Percentiles rank a stretch among this genome's conserved stretches.
phyloP scores from a whole-genome alignment of 2,888 invertebrate genomes.

The Caprella mutica region DNA sequence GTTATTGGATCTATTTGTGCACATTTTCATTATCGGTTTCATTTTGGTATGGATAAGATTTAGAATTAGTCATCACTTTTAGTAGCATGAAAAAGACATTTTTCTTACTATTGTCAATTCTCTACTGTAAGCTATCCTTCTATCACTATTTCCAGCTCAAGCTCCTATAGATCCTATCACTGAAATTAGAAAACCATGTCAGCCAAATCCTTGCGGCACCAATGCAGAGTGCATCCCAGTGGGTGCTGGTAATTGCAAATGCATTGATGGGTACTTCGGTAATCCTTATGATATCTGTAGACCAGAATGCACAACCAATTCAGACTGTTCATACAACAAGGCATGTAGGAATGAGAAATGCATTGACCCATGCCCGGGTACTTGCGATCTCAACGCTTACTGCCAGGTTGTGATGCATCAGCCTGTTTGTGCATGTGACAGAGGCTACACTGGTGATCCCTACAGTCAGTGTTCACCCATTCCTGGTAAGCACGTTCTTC shows the following conservation, averaged over 20 bases:
- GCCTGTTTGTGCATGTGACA: conserved; percentile 63
- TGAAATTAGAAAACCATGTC: conserved; percentile 52
- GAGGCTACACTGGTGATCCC: conserved; percentile 60
- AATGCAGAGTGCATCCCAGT: conserved; percentile 55
- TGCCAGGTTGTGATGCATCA: conserved; percentile 65
- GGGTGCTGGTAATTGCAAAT: conserved; percentile 60
- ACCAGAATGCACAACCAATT: conserved; percentile 47
- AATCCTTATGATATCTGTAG: conserved; percentile 53
- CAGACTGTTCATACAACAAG: conserved; percentile 40
- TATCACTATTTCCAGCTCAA: conserved; percentile 12
- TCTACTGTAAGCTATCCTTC: background rate
- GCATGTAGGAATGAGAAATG: conserved; percentile 75
- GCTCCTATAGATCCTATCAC: conserved; percentile 13
- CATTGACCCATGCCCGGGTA: conserved; percentile 69
- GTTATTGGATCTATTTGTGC: background rate
- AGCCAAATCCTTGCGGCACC: conserved; percentile 61
- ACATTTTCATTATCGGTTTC: background rate
- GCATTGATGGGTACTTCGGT: conserved; percentile 61
- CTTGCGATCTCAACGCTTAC: conserved; percentile 60
- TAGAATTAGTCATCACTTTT: no score
- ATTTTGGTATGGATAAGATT: background rate
- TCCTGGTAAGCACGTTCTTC: conserved; percentile 15
- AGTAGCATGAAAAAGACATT: background rate
- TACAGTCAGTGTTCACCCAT: conserved; percentile 32
- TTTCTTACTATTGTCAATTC: background rate